phyloP scores from a whole-genome alignment of 53 echinoderm and acorn worm species.

The Paracentrotus lividus region DNA sequence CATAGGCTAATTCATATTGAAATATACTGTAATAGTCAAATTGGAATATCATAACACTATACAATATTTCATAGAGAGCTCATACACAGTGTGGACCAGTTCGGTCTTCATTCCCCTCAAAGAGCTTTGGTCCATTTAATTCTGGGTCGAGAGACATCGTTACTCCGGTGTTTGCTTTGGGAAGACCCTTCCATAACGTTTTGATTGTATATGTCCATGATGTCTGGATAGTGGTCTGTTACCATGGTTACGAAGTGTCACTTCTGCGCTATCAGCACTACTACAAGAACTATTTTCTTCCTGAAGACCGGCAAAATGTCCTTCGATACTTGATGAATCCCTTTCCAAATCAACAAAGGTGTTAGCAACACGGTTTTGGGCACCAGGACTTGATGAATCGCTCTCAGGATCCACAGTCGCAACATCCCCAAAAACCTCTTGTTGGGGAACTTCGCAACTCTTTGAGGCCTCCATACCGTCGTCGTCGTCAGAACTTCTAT shows the following conservation, averaged over 20 bases:
- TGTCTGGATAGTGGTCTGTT: neutral
- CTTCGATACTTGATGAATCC: neutral
- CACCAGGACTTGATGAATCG: neutral
- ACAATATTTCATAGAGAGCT: no score
- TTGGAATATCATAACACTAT: no score
- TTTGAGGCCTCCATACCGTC: no score
- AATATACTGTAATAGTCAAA: no score
- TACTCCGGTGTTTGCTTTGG: neutral
- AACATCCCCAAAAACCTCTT: no score
- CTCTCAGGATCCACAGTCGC: neutral
- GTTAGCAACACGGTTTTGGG: no score
- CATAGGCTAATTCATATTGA: no score
- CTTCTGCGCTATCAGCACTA: neutral
- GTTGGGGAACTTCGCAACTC: no score
- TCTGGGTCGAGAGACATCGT: neutral
- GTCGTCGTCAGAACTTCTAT: neutral
- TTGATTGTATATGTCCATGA: no score
- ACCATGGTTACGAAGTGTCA: neutral
- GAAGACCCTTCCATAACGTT: neutral
- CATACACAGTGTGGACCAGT: no score
- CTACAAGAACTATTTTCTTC: neutral
- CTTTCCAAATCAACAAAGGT: neutral
- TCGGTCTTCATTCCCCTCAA: no score
- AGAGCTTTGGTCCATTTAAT: no score
- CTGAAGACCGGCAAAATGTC: neutral